Base-by-base conservation (phyloP, 2,113 vertebrate species). In the Psilopsiagon aurifrons region DNA sequence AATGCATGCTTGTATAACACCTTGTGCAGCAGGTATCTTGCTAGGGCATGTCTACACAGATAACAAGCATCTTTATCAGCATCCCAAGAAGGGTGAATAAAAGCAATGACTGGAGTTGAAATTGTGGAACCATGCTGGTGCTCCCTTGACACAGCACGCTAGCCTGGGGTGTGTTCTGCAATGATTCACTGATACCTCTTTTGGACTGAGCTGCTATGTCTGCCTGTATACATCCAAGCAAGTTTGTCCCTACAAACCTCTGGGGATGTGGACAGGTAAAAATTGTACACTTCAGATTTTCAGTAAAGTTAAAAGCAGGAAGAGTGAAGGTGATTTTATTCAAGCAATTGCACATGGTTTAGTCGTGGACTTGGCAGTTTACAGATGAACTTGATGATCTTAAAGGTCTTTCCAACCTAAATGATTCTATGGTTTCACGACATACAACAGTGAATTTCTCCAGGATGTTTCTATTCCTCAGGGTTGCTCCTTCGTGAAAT, bases 381-480 rank as follows among this genome's bases (percentile, higher is more conserved):
- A 51, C 3, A 3, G 16, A 2, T n/a, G 33, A 47, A 39, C 27
- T 7, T 0, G 0, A 14, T 46, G 52, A 57, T 57, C 22, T n/a
- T 8, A 37, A 54, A 59, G 25, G 13, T 28, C 25, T 80, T 28
- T 28, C 54, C 43, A 35, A 12, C 33, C 8, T 0, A 71, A 80
- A 10, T 8, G 5, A 8, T 28, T 51, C 47, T 43, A 49, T 4
- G 20, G 4, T 60, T 35, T 29, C 15, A 3, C 51, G 64, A 55
- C 39, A 63, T 41, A 28, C 22, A 81, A 52, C 10, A 78, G 31
- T 5, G 17, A 41, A 24, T 87, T 89, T 82, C 31, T 73, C 31
- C 41, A n/a, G 41, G 11, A 51, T 29, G 47, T 82, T 60, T 63
- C 13, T 43, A 37, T 63, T 67, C 17, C 51, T 74, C 9, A n/a